A percentile compares a stretch with the other conserved stretches of the same genome.
Conservation (phyloP, 2,888 invertebrate genomes). For the Volucella inflata region DNA sequence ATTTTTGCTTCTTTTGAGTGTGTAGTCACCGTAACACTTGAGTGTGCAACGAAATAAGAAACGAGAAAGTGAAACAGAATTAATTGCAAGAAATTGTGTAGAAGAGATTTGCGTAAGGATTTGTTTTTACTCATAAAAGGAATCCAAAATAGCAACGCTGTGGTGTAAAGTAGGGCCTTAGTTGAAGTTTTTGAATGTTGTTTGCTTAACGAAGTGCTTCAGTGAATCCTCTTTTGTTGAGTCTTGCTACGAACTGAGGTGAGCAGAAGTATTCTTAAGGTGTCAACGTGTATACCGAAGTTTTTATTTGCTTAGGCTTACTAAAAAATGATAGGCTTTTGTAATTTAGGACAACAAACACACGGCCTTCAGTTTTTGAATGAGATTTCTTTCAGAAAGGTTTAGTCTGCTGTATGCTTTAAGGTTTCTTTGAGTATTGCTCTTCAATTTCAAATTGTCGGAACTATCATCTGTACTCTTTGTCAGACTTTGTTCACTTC, state of each 20-base stretch:
- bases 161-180: constrained; percentile 12
- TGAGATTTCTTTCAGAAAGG: too few species aligned
- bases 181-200: constrained; percentile 38
- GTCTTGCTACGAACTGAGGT: neutral
- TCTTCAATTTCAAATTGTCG: too few species aligned
- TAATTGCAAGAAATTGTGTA: constrained; percentile 47
- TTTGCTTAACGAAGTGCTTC: constrained; percentile 46
- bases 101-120: constrained; percentile 45
- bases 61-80: constrained; percentile 21
- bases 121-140: constrained; percentile 17
- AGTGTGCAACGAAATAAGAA: constrained; percentile 29
- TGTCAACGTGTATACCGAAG: too few species aligned
- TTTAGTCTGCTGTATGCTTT: too few species aligned
- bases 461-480: too few species aligned
- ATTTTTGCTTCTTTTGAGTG: constrained; percentile 2
- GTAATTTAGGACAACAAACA: too few species aligned
- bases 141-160: neutral
- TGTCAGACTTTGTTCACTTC: too few species aligned
- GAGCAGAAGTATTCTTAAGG: too few species aligned
- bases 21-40: constrained; percentile 27
- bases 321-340: too few species aligned
- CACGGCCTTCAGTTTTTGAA: too few species aligned
- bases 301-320: too few species aligned
- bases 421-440: too few species aligned
- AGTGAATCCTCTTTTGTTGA: constrained; percentile 14